phyloP scores from a whole-genome alignment of 2,797 vertebrate genomes.

The Prionace glauca region DNA sequence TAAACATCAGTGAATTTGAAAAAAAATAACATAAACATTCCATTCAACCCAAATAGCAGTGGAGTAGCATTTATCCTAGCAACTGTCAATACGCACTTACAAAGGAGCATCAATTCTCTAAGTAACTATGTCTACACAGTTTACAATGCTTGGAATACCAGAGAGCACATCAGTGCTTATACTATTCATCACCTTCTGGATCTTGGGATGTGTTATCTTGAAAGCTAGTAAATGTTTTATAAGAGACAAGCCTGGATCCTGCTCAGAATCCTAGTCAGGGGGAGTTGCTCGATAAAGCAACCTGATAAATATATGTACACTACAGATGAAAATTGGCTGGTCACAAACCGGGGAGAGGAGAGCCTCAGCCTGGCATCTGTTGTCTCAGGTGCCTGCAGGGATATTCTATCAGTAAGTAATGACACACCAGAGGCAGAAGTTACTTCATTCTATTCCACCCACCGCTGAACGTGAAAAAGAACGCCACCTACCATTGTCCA shows the following conservation, averaged over 20 bases:
- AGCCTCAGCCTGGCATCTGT: slow-evolving; percentile 47
- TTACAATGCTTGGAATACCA: slow-evolving; percentile 21
- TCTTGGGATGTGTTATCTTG: slow-evolving; percentile 31
- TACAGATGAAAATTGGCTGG: slow-evolving; percentile 48
- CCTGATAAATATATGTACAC: slow-evolving; percentile 54
- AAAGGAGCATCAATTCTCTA: neutral
- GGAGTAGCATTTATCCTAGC: neutral
- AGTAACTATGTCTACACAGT: neutral
- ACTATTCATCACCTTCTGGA: neutral
- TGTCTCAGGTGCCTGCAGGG: slow-evolving; percentile 40
- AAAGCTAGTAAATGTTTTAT: slow-evolving; percentile 45
- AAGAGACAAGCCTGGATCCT: slow-evolving; percentile 48
- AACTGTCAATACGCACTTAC: neutral
- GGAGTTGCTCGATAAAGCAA: slow-evolving; percentile 42
- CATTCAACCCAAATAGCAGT: neutral
- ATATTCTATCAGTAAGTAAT: slow-evolving; percentile 34
- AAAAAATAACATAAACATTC: neutral
- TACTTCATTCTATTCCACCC: slow-evolving; percentile 28
- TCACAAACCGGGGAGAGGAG: slow-evolving; percentile 40
- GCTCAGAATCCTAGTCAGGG: slow-evolving; percentile 51
- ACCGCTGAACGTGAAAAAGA: slow-evolving; percentile 4
- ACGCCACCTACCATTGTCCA: neutral
- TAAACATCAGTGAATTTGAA: neutral
- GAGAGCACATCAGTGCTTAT: slow-evolving; percentile 15
- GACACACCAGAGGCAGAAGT: slow-evolving; percentile 9